A percentile compares a stretch with the other conserved stretches of the same genome.
These are phyloP conservation scores for Eolophus roseicapilla DNA, from an alignment of 2,113 vertebrate species.

Conservation along the genomic window DNA sequence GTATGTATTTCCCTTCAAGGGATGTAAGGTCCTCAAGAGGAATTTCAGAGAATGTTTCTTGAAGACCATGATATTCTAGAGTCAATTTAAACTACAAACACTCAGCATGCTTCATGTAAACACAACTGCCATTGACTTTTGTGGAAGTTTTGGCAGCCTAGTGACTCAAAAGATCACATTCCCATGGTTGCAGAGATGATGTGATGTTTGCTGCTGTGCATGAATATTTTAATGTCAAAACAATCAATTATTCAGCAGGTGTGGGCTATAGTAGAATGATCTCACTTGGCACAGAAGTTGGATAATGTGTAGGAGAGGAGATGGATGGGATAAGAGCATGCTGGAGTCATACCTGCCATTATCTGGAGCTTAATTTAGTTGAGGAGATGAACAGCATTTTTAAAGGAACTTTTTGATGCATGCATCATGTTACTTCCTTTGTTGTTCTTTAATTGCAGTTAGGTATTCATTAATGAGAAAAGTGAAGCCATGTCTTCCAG, in stretches of 20 bases:
- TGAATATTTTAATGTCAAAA: constrained; percentile 47
- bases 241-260: constrained; percentile 30
- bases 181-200: background rate
- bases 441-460: background rate
- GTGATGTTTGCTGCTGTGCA: background rate
- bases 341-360: background rate
- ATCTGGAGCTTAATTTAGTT: background rate
- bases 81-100: background rate
- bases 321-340: background rate
- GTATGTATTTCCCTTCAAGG: background rate
- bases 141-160: background rate
- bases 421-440: background rate
- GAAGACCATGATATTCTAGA: background rate
- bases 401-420: background rate
- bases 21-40: background rate
- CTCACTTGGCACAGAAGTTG: background rate
- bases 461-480: background rate
- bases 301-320: background rate
- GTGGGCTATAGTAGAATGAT: background rate
- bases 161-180: background rate
- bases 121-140: background rate
- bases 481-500: background rate
- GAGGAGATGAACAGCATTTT: background rate
- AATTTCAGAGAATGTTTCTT: background rate
- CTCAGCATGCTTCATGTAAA: background rate